Evolutionary conservation across 1,140 invertebrate genomes (phyloP), one percentile per base, ranked within the genome.

Genomic region (Macrobrachium rosenbergii): DNA sequence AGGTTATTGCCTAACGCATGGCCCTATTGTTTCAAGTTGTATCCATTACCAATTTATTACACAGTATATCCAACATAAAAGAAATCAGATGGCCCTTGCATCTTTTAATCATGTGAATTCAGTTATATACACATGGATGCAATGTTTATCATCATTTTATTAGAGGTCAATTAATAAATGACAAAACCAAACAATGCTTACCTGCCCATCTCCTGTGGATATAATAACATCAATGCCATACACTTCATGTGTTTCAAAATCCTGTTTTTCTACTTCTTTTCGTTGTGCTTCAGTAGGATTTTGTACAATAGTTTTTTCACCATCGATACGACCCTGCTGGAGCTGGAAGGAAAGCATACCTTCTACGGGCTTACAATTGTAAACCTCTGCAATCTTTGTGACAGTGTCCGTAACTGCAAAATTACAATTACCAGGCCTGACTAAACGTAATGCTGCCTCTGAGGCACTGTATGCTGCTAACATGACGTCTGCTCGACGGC

Each of bases 341-440:
- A 99, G 93, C 91, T 99, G 97, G 92, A 99, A 98, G 90, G 98
- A 99, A 45, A 99, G 93, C 98, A 99, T 99, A 81, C 99, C 98
- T 93, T 99, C 98, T 83, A 99, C 95, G 37, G 99, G 98, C 60
- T 99, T 99, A 92, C 98, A 99, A 90, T 98, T 97, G 92, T 95
- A 99, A 45, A 95, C 94, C 90, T 97, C 96, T 88, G 97, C 96
- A 87, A 99, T 95, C 93, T 98, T 98, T 92, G 98, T 96, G 77
- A 99, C 96, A 67, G 95, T 95, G 91, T 97, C 96, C 79, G 98
- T 99, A 83, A 99, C 96, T 84, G 95, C 94, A 92, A 98, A 97
- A 81, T 97, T 98, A 96, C 98, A 91, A 93, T 96, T 96, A 78
- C 96, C 98, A 88, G 97, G 96, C 92, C 97, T 96, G 5, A 99